A percentile compares a stretch with the other conserved stretches of the same genome.
Conservation (phyloP, 2,888 invertebrate species). For the Allophyes oxyacanthae region DNA sequence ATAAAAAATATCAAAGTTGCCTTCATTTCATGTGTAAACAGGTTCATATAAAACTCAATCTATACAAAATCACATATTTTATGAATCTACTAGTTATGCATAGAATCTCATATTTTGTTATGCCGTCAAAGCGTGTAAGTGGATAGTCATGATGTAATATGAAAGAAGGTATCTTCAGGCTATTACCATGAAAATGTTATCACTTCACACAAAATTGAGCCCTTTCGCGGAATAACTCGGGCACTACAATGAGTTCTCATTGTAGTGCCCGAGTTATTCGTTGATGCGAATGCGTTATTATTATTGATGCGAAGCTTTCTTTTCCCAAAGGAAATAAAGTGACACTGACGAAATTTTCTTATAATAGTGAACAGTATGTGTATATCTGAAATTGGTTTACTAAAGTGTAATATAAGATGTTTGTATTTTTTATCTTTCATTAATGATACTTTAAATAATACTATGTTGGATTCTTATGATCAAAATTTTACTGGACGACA, state of each 20-base stretch:
- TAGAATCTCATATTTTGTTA: conserved; percentile 61
- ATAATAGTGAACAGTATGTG: conserved; percentile 24
- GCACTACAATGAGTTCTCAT: conserved; percentile 66
- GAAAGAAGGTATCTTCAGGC: conserved; percentile 68
- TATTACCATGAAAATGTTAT: conserved; percentile 79
- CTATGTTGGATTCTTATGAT: too few relatives aligned
- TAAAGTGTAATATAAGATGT: too few relatives aligned
- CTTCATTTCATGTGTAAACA: background rate
- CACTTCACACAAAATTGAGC: conserved; percentile 74
- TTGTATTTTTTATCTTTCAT: too few relatives aligned
- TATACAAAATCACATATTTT: conserved; percentile 28
- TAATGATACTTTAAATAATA: too few relatives aligned
- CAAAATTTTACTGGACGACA: too few relatives aligned
- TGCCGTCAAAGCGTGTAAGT: conserved; percentile 56
- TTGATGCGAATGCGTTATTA: too few relatives aligned
- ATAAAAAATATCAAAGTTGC: too few relatives aligned
- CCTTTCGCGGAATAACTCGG: conserved; percentile 71
- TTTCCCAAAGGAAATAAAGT: conserved; percentile 59
- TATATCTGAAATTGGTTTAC: background rate
- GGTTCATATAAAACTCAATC: conserved; percentile 4
- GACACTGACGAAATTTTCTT: conserved; percentile 53
- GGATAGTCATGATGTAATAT: conserved; percentile 58
- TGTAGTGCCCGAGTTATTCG: too few relatives aligned
- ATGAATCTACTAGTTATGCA: conserved; percentile 57
- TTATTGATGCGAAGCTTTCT: conserved; percentile 61